phyloP scores from a whole-genome alignment of 2,113 vertebrate species.

The Festucalex cinctus region DNA sequence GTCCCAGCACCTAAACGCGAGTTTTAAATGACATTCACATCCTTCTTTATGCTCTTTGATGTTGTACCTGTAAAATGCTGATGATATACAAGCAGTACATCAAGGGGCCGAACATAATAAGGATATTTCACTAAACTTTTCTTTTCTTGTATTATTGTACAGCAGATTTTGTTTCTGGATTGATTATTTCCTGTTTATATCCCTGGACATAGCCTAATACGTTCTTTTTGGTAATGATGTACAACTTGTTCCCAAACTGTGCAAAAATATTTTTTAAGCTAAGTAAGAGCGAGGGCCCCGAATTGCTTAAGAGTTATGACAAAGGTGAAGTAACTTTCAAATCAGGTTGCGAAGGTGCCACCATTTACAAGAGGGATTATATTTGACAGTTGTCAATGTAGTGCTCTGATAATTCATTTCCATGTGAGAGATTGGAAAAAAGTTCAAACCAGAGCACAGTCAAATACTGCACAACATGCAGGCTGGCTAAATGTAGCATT shows the following conservation, averaged over 20 bases:
- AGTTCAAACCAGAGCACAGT: not conserved
- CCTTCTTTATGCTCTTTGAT: conserved; percentile 53
- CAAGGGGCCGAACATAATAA: not conserved
- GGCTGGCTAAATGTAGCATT: conserved; percentile 16
- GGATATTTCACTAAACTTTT: too few relatives aligned
- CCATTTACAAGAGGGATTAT: conserved; percentile 45
- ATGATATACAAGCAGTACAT: conserved; percentile 11
- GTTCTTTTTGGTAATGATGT: conserved; percentile 25
- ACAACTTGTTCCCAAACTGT: conserved; percentile 25
- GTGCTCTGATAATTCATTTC: too few relatives aligned
- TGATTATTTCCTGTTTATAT: conserved; percentile 17
- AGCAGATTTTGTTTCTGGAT: conserved; percentile 31
- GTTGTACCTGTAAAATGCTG: conserved; percentile 40
- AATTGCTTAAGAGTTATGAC: conserved; percentile 14
- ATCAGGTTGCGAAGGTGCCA: conserved; percentile 16
- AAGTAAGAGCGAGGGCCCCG: conserved; percentile 28
- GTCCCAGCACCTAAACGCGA: conserved; percentile 30
- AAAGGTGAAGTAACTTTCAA: conserved; percentile 34
- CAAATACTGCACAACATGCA: not conserved
- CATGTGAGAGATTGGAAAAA: not conserved
- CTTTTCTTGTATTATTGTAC: conserved; percentile 12
- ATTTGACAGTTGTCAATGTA: conserved; percentile 29
- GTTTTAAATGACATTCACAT: conserved; percentile 38
- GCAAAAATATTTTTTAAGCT: conserved; percentile 10
- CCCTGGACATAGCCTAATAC: conserved; percentile 9